Percentiles rank a stretch among this genome's conserved stretches.
Conservation (phyloP, 92 coral and sea anemone species). For the Hydrozoanthus gracilis region DNA sequence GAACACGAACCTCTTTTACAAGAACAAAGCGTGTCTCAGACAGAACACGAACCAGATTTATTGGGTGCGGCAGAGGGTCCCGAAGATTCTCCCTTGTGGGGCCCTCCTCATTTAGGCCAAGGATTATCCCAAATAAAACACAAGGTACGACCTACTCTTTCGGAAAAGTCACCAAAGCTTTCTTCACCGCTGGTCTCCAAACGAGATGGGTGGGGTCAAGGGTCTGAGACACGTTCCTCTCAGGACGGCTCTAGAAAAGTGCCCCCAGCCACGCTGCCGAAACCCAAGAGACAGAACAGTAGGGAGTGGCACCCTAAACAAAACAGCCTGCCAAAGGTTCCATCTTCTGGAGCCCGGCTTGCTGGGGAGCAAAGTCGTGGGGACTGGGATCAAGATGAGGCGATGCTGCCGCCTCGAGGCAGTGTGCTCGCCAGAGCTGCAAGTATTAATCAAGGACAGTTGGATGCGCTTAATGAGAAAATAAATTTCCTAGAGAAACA, state of each 20-base stretch:
- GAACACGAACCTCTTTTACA: constrained; percentile 51
- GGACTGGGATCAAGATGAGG: constrained; percentile 51
- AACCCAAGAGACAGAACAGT: constrained; percentile 63
- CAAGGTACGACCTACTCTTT: constrained; percentile 16
- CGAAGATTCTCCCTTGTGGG: constrained; percentile 32
- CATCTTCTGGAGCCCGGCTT: constrained; percentile 4
- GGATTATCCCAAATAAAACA: constrained; percentile 8
- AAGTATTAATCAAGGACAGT: constrained; percentile 89
- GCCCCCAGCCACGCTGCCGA: constrained; percentile 80
- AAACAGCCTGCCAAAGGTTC: constrained; percentile 13
- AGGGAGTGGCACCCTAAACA: constrained; percentile 47
- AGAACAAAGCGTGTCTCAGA: constrained; percentile 46
- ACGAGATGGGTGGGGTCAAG: background rate
- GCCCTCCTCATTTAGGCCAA: constrained; percentile 37
- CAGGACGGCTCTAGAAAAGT: constrained; percentile 52
- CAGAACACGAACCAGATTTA: constrained; percentile 63
- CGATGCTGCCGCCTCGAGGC: constrained; percentile 83
- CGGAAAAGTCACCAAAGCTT: constrained; percentile 25
- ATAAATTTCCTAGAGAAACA: constrained; percentile 90
- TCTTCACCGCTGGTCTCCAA: constrained; percentile 1
- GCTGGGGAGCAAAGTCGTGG: constrained; percentile 51
- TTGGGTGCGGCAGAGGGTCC: constrained; percentile 37
- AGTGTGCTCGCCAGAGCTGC: constrained; percentile 86
- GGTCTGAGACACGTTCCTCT: constrained; percentile 13
- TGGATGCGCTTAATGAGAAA: constrained; percentile 88